These are phyloP conservation scores for Elgonia sp. DNA, from an alignment of 2,888 invertebrate species.

Conservation along the genomic window DNA sequence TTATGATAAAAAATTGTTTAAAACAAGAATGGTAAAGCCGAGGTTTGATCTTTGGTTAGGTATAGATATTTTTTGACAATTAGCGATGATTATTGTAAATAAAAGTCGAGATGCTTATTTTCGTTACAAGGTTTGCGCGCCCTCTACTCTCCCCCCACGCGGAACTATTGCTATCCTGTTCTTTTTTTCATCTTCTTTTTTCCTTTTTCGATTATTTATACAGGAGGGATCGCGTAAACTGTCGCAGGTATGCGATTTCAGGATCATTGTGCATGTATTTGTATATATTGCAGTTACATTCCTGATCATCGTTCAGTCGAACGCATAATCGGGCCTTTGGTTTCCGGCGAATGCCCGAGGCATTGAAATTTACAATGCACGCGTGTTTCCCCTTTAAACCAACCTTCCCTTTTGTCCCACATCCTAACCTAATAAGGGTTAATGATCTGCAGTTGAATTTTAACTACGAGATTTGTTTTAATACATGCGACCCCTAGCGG, in stretches of 20 bases:
- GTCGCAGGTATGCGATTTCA: conserved; percentile 7
- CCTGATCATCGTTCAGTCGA: conserved; percentile 55
- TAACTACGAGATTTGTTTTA: no score
- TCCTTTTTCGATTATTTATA: conserved; percentile 37
- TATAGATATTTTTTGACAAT: conserved; percentile 64
- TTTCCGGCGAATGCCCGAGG: conserved; percentile 2
- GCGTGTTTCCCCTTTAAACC: no score
- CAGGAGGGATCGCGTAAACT: background rate
- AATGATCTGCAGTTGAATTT: no score
- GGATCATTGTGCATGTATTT: conserved; percentile 56
- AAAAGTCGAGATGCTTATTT: conserved; percentile 75
- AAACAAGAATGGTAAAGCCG: conserved; percentile 1
- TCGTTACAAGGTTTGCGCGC: conserved; percentile 48
- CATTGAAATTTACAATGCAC: conserved; percentile 20
- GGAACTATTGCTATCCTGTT: no score
- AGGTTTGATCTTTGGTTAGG: conserved; percentile 57
- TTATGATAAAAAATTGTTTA: background rate
- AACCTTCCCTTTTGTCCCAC: no score
- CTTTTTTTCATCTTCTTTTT: conserved; percentile 12
- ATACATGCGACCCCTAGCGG: no score
- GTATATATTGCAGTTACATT: conserved; percentile 72
- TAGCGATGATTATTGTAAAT: conserved; percentile 67
- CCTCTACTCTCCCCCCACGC: no score
- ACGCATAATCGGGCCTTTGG: conserved; percentile 3
- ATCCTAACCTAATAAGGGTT: no score